Percentiles rank a stretch among this genome's conserved stretches.
These are phyloP conservation scores for Trileptium ribeirensis DNA, from an alignment of 2,888 invertebrate genomes.

Conservation along the genomic window DNA sequence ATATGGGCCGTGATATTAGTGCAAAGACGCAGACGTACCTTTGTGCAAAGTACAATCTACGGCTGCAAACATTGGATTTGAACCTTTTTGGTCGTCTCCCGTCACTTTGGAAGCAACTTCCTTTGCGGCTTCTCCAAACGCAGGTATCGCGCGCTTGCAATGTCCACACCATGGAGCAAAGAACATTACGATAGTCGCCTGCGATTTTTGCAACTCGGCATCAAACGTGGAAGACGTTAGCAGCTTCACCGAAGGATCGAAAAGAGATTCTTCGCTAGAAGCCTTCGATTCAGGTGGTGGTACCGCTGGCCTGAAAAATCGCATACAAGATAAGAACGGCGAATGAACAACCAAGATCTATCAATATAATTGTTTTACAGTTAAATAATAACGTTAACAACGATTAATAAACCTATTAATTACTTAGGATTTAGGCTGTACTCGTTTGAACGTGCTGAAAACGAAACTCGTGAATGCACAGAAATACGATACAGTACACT, in stretches of 20 bases:
- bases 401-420: no score
- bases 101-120: background rate
- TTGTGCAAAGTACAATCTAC: constrained; percentile 52
- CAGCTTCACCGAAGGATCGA: background rate
- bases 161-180: constrained; percentile 91
- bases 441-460: no score
- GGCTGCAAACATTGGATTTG: background rate
- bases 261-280: background rate
- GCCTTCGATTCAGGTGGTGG: background rate
- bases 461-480: no score
- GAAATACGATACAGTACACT: no score
- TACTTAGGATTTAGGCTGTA: no score
- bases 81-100: no score
- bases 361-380: no score
- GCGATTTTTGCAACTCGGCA: background rate
- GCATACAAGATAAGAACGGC: no score
- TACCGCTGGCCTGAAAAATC: no score
- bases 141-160: constrained; percentile 60
- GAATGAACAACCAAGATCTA: no score
- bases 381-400: no score
- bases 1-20: no score
- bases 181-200: constrained; percentile 69
- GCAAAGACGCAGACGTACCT: constrained; percentile 44
- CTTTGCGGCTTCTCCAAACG: background rate
- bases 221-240: background rate